phyloP scores from a whole-genome alignment of 2,113 vertebrate genomes.

The Zapornia atra region DNA sequence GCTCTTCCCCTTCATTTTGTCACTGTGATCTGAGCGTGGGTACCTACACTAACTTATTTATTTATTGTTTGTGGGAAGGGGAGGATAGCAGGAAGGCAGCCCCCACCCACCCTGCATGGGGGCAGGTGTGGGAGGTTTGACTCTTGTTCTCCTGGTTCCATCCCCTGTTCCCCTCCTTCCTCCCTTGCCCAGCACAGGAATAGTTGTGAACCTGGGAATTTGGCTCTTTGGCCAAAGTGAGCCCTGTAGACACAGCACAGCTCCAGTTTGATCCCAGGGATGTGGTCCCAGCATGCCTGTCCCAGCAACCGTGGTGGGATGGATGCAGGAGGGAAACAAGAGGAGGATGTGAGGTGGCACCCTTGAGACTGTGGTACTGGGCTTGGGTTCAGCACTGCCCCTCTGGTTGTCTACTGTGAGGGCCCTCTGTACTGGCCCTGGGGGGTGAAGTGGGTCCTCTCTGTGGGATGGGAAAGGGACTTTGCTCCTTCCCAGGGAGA shows the following conservation, averaged over 20 bases:
- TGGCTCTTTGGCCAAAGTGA: not conserved
- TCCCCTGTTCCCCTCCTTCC: not conserved
- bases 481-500: not conserved
- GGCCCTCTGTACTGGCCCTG: not conserved
- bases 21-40: not conserved
- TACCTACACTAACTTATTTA: constrained; percentile 65
- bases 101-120: not conserved
- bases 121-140: not conserved
- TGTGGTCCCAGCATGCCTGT: not conserved
- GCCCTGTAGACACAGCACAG: not conserved
- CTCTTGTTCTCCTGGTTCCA: not conserved
- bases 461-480: not conserved
- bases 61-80: constrained; percentile 53
- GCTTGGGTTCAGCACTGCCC: not conserved
- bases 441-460: not conserved
- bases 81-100: not conserved
- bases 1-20: not conserved
- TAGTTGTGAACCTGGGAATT: not conserved
- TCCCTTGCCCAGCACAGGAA: not conserved
- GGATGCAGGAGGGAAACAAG: not conserved
- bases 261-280: not conserved
- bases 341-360: not conserved
- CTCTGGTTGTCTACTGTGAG: too few relatives aligned
- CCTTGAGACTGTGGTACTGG: accelerated
- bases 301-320: not conserved